Evolutionary conservation across 2,888 invertebrate species (phyloP), one percentile per base, ranked within the genome.

Genomic region (Leucozona laternaria): DNA sequence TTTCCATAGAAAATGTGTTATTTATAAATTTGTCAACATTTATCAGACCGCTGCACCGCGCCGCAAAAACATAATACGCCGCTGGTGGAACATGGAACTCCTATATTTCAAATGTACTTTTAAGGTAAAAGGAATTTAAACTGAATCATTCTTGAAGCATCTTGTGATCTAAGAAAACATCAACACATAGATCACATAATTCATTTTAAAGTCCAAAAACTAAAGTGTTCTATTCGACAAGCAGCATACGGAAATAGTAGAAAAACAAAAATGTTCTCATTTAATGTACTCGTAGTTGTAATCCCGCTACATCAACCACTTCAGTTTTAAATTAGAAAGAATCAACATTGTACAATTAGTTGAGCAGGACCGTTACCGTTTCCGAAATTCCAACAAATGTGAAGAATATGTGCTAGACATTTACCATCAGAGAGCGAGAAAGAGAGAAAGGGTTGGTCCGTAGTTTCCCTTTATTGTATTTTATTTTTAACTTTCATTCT

Each of bases 401-500:
- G 50, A 25, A 53, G 62, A 28, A 62, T n/a, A n/a, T n/a, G 15
- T 50, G 20, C 40, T n/a, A 45, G 8, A 62, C 43, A 34, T 20
- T 20, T 2, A 31, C 31, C 3, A n/a, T n/a, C n/a, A n/a, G n/a
- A n/a, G n/a, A 15, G n/a, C 13, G 2, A 28, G 55, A 55, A 34
- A 20, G 11, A 37, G 53, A 45, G 13, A 34, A 43, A 66, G 53
- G 53, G 50, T 70, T 83, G 66, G 28, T 37, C 57, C 43, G 57
- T 79, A 64, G 76, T 31, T 83, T 79, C 45, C 43, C 55, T 75
- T 53, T 70, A 13, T 62, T 75, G 45, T 68, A 68, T 70, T 70
- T 79, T 84, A 84, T 84, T 79, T 79, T 71, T 84, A 71, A 66
- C 22, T 76, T 40, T 50, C 31, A 71, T 79, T 79, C 71, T 28